These are phyloP conservation scores for Saguinus imperator DNA, from an alignment of 2,113 vertebrate genomes.

Conservation along the genomic window DNA sequence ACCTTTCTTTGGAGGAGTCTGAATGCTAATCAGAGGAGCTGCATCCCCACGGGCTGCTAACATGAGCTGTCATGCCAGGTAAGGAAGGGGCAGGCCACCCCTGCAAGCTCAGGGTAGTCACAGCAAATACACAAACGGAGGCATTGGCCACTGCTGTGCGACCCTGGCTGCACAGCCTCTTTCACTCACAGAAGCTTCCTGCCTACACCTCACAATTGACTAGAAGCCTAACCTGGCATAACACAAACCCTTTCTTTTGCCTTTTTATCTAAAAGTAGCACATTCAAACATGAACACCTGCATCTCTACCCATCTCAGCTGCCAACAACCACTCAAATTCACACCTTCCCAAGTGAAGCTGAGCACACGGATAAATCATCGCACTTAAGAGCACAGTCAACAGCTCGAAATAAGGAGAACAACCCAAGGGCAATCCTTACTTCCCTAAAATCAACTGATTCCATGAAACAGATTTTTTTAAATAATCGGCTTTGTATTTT, in stretches of 20 bases:
- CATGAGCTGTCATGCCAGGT: too few relatives aligned
- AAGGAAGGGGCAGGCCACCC: fast-evolving
- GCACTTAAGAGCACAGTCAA: too few relatives aligned
- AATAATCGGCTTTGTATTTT: not conserved
- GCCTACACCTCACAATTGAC: not conserved
- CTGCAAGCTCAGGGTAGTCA: too few relatives aligned
- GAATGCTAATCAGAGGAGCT: not conserved
- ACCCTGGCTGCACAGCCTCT: not conserved
- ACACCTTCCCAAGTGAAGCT: not conserved
- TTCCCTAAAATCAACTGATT: not conserved
- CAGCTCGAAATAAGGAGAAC: not conserved
- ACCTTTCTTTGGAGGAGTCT: fast-evolving
- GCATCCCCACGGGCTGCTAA: fast-evolving
- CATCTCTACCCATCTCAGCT: too few relatives aligned
- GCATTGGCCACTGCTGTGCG: fast-evolving
- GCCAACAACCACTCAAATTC: too few relatives aligned
- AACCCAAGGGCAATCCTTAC: not conserved
- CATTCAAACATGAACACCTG: not conserved
- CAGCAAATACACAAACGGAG: not conserved
- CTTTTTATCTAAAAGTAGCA: not conserved
- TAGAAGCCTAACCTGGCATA: not conserved
- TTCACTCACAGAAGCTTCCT: not conserved
- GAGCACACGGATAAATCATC: too few relatives aligned
- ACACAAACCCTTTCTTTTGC: not conserved
- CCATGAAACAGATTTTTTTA: not conserved